Conservation (phyloP, 2,797 vertebrate genomes). For the Oceanodroma leucorhoa region DNA sequence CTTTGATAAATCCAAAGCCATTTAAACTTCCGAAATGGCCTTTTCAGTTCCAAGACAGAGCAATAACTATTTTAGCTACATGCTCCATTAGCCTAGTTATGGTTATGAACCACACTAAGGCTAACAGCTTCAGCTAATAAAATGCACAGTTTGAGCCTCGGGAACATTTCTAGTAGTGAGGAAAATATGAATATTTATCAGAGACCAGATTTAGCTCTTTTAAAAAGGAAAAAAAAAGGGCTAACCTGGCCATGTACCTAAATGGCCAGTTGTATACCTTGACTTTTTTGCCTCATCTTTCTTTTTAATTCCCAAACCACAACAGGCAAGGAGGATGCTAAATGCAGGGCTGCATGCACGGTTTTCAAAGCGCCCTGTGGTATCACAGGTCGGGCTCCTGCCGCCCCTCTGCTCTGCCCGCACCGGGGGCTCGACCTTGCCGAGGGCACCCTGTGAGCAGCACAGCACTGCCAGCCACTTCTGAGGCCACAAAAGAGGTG, state of each 20-base stretch:
- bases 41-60: not conserved
- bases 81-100: constrained; percentile 21
- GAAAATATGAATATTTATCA: constrained; percentile 22
- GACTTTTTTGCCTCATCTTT: not conserved
- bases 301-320: not conserved
- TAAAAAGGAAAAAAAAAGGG: not conserved
- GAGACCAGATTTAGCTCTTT: not conserved
- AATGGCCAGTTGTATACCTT: not conserved
- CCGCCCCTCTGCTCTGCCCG: not conserved
- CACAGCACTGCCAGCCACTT: not conserved
- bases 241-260: not conserved
- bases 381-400: accelerated
- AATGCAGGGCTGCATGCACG: not conserved
- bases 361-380: not conserved
- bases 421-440: accelerated
- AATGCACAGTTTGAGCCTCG: constrained; percentile 4
- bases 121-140: constrained; percentile 24
- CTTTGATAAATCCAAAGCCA: not conserved
- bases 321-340: not conserved
- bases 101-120: not conserved
- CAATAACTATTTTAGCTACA: constrained; percentile 14
- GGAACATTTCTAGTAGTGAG: not conserved
- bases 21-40: not conserved
- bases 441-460: not conserved
- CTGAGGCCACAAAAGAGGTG: not conserved